phyloP scores from a whole-genome alignment of 1,140 invertebrate species.

The Magallana ariakensis region DNA sequence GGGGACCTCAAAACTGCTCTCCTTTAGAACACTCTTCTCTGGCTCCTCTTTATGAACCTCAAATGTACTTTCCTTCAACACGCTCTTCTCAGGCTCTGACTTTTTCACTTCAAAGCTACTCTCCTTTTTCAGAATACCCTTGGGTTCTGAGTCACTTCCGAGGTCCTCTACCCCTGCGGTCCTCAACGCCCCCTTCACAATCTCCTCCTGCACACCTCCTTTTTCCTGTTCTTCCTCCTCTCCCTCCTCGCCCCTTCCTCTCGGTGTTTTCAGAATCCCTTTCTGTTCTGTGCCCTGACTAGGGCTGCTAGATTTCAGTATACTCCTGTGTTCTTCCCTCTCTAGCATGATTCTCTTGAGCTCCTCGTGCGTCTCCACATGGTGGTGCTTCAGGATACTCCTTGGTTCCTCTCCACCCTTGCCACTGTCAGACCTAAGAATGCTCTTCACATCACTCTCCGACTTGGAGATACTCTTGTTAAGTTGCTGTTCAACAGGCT shows the following conservation, averaged over 20 bases:
- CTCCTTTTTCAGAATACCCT: slow-evolving; percentile 70
- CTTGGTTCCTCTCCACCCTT: slow-evolving; percentile 55
- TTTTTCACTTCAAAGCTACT: slow-evolving; percentile 68
- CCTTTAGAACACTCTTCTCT: slow-evolving; percentile 64
- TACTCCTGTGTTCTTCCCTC: slow-evolving; percentile 58
- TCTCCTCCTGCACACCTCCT: slow-evolving; percentile 17
- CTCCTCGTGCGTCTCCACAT: slow-evolving; percentile 38
- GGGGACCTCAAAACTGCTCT: slow-evolving; percentile 62
- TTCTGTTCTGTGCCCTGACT: slow-evolving; percentile 52
- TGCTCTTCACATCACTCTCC: slow-evolving; percentile 50
- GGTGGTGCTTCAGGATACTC: slow-evolving; percentile 68
- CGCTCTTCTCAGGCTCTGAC: slow-evolving; percentile 82
- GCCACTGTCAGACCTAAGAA: slow-evolving; percentile 56
- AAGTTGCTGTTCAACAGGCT: not conserved
- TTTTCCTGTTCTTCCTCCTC: slow-evolving; percentile 28
- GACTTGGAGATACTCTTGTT: slow-evolving; percentile 39
- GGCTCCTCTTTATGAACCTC: slow-evolving; percentile 73
- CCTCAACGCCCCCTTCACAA: not conserved
- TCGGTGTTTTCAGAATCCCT: slow-evolving; percentile 54
- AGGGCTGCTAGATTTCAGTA: slow-evolving; percentile 45
- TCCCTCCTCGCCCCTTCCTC: slow-evolving; percentile 47
- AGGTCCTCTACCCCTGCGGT: slow-evolving; percentile 47
- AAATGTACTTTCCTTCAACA: slow-evolving; percentile 81
- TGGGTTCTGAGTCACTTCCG: slow-evolving; percentile 54
- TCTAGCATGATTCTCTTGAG: slow-evolving; percentile 36